Evolutionary conservation across 2,113 vertebrate species (phyloP).

Genomic region (Epinephelus fuscoguttatus): DNA sequence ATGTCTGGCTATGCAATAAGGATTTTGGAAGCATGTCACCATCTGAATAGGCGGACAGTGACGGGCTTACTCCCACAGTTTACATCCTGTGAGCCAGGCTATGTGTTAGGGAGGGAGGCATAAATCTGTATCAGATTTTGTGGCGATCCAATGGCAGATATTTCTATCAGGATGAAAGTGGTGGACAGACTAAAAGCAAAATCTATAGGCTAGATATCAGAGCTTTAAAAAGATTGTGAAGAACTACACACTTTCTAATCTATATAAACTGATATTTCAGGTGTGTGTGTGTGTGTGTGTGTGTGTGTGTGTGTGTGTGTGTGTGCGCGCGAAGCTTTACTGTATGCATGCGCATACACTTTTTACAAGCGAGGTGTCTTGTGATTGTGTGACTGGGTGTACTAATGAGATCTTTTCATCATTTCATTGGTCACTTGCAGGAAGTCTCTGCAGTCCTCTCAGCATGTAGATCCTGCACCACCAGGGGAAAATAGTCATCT

Average conservation of each 20-base stretch:
- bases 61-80: too few relatives aligned
- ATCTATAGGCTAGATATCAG: neutral
- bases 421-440: constrained; percentile 12
- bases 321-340: neutral
- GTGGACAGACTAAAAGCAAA: neutral
- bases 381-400: neutral
- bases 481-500: constrained; percentile 56
- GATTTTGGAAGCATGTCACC: too few relatives aligned
- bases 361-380: neutral
- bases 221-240: neutral
- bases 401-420: constrained; percentile 1
- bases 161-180: neutral
- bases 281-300: neutral
- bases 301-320: neutral
- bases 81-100: too few relatives aligned
- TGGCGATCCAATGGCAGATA: neutral
- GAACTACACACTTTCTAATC: too few relatives aligned
- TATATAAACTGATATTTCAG: neutral
- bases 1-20: too few relatives aligned
- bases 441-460: constrained; percentile 36
- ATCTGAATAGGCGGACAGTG: too few relatives aligned
- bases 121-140: neutral
- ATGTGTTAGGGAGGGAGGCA: too few relatives aligned
- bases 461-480: constrained; percentile 9
- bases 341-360: neutral